These are phyloP conservation scores for Hystrix cristata DNA, from an alignment of 2,113 vertebrate species.

Conservation along the genomic window DNA sequence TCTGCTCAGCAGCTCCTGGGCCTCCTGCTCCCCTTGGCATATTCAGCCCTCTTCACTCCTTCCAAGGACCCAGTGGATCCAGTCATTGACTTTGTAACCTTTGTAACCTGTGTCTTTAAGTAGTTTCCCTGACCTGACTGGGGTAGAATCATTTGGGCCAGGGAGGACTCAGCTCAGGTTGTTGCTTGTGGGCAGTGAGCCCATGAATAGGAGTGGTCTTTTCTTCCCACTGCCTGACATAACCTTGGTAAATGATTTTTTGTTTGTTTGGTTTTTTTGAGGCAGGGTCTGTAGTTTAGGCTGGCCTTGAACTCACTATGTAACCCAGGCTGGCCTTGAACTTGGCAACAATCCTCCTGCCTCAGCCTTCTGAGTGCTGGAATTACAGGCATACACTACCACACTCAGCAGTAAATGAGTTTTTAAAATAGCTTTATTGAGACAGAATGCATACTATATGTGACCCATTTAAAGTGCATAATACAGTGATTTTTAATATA, in stretches of 20 bases:
- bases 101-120: not conserved
- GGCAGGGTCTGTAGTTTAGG: too few relatives aligned
- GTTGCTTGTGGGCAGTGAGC: not conserved
- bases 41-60: not conserved
- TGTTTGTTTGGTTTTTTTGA: not conserved
- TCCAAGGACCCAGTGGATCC: not conserved
- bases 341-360: too few relatives aligned
- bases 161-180: not conserved
- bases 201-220: not conserved
- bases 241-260: conserved; percentile 22
- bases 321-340: too few relatives aligned
- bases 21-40: not conserved
- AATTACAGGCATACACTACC: too few relatives aligned
- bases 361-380: too few relatives aligned
- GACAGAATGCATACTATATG: not conserved
- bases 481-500: conserved; percentile 23
- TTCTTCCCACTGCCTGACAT: not conserved
- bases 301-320: too few relatives aligned
- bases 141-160: not conserved
- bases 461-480: conserved; percentile 5
- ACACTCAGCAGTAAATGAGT: not conserved
- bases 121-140: not conserved
- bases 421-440: not conserved
- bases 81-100: not conserved
- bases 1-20: not conserved